Base-by-base conservation (phyloP, 2,797 vertebrate genomes). In the Erpetoichthys calabaricus region DNA sequence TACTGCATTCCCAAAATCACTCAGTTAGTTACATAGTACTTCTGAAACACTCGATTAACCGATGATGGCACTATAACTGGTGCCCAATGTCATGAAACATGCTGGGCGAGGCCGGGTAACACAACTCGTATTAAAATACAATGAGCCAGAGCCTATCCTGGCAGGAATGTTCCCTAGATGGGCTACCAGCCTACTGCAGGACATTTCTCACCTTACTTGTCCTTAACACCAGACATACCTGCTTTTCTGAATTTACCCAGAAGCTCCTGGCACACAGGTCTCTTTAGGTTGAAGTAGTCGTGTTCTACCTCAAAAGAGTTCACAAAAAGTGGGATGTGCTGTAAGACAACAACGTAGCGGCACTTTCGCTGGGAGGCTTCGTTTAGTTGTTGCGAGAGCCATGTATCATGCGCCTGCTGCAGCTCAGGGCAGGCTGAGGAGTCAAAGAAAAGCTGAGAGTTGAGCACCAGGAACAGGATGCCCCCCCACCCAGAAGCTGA, bases 401-500 rank as follows among this genome's bases (percentile, higher is more conserved):
- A 99, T 1, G 10, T 63, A 58, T 96, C 92, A 68, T 99, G 94
- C 56, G 83, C 86, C 63, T 83, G 72, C 73, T 83, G 88, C 64
- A 87, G 71, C 59, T 83, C 70, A 0, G 83, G 82, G 75, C 94
- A 97, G 59, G 70, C 71, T 1, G 90, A 92, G 52, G 81, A 74
- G 53, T 97, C 86, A 0, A 74, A 86, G 67, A 90, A 89, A 5
- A 97, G 70, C 80, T 99, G 95, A 57, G 94, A 96, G 78, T 99
- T 99, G 66, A 98, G 81, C 59, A 97, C 92, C 44, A 99, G 81
- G 71, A 89, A 97, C 64, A 94, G 71, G 63, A 94, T 88, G 0
- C 95, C 94, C 3, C 25, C 91, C 92, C 2, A 86, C 88, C 93
- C 94, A 97, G 73, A 97, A 98, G 74, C 91, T 92, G 75, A 97